A percentile compares a stretch with the other conserved stretches of the same genome.
Evolutionary conservation across 2,888 invertebrate species (phyloP).

Genomic region (Synanthedon tipuliformis): DNA sequence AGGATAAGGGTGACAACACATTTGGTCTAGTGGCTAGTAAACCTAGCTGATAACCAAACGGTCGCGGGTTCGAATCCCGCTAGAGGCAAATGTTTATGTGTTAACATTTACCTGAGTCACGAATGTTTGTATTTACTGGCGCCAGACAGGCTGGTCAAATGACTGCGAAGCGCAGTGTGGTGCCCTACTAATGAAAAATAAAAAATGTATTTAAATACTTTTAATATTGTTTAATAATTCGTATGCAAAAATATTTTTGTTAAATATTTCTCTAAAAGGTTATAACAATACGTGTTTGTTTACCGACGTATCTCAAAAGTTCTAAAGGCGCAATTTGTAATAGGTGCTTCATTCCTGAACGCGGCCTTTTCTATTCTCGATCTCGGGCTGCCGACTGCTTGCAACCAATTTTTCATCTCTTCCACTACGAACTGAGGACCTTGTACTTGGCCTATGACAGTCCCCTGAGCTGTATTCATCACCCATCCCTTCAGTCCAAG

Average conservation of each 20-base stretch:
- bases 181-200: background rate
- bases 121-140: too few species aligned
- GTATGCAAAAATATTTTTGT: background rate
- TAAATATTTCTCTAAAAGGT: background rate
- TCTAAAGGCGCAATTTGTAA: slow-evolving; percentile 49
- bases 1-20: too few species aligned
- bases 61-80: too few species aligned
- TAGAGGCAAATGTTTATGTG: too few species aligned
- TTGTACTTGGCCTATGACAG: slow-evolving; percentile 76
- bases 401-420: slow-evolving; percentile 72
- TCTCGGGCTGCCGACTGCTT: slow-evolving; percentile 75
- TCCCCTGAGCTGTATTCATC: slow-evolving; percentile 77
- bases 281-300: slow-evolving; percentile 3
- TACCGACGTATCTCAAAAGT: slow-evolving; percentile 62
- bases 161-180: too few species aligned
- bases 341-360: slow-evolving; percentile 72
- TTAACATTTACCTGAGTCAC: too few species aligned
- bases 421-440: slow-evolving; percentile 68
- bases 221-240: too few species aligned
- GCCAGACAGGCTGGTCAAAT: too few species aligned
- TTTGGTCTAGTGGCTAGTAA: too few species aligned
- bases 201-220: background rate
- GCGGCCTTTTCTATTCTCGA: slow-evolving; percentile 75
- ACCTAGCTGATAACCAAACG: too few species aligned
- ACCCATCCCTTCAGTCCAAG: slow-evolving; percentile 79